These are phyloP conservation scores for Opisthograptis luteolata DNA, from an alignment of 2,888 invertebrate species.

Conservation along the genomic window DNA sequence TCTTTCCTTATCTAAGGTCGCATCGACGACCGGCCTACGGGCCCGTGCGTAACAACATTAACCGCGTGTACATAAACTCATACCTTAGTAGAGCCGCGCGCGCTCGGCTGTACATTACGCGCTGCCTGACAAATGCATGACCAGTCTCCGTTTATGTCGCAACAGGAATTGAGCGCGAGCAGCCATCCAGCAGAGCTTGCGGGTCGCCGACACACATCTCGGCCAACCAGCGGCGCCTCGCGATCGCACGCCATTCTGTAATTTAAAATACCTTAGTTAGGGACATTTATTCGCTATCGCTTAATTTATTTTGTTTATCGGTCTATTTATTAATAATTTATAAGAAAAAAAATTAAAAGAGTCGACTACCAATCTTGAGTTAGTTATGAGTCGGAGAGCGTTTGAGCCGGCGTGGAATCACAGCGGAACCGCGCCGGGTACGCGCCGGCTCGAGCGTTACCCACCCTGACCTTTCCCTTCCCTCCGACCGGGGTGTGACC, in stretches of 20 bases:
- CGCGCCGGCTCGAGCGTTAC: constrained; percentile 63
- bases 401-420: constrained; percentile 56
- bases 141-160: constrained; percentile 84
- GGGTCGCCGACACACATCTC: constrained; percentile 77
- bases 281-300: constrained; percentile 83
- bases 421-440: constrained; percentile 47
- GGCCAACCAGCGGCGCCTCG: constrained; percentile 78
- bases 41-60: constrained; percentile 83
- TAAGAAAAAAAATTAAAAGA: constrained; percentile 78
- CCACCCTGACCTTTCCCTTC: constrained; percentile 59
- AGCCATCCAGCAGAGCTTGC: constrained; percentile 75
- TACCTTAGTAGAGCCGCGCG: constrained; percentile 73
- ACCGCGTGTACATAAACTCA: constrained; percentile 83
- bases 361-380: constrained; percentile 78
- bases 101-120: constrained; percentile 83
- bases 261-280: constrained; percentile 81
- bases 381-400: constrained; percentile 65
- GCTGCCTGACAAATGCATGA: constrained; percentile 83
- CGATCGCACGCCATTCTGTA: constrained; percentile 77
- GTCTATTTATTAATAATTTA: constrained; percentile 75
- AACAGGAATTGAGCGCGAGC: constrained; percentile 81
- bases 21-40: constrained; percentile 72
- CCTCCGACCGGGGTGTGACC: constrained; percentile 70
- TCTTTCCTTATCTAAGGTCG: constrained; percentile 84
- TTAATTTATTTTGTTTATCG: constrained; percentile 83